Base-by-base conservation (phyloP, 2,888 invertebrate genomes). In the Yponomeuta evonymella region DNA sequence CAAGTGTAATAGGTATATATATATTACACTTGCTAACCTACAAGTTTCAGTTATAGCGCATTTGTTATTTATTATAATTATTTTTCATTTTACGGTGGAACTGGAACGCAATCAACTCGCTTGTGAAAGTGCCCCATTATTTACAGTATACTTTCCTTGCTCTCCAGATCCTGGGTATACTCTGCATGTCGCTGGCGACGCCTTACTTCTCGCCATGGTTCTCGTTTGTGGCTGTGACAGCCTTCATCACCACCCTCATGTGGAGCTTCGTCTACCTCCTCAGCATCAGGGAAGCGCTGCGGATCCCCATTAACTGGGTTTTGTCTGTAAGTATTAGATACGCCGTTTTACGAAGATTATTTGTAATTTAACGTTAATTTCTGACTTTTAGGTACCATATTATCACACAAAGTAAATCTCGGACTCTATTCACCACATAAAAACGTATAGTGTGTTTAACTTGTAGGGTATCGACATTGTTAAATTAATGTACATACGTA, bases 141-240 rank as follows among this genome's bases (percentile, higher is more conserved):
- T 58, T 3, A 58, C 1, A 2, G 1, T 15, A 12, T 12, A 58
- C 12, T 15, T 58, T 58, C 4, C 15, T 15, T 58, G 15, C 15
- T 58, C 84, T 95, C 67, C 94, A 97, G 97, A 77, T 95, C 70
- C 82, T 97, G 74, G 97, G 97, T 73, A 96, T 98, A 73, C 90
- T 98, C 78, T 97, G 97, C 80, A 96, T 98, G 96, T 93, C 95
- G 15, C 93, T 96, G 75, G 96, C 95, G 2, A 95, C 97, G 2
- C 96, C 97, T 8, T 87, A 84, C 76, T 88, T 85, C 70, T 95
- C 96, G 12, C 94, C 95, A 76, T 97, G 96, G 94, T 98, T 97
- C 92, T 94, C 97, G 72, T 97, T 97, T 83, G 97, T 97, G 70
- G 96, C 95, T 29, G 96, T 96, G 73, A 93, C 95, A 74, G 94